Percentiles rank a stretch among this genome's conserved stretches.
Conservation (phyloP, 1,140 invertebrate genomes). For the Ceratoteleas bidentatus region DNA sequence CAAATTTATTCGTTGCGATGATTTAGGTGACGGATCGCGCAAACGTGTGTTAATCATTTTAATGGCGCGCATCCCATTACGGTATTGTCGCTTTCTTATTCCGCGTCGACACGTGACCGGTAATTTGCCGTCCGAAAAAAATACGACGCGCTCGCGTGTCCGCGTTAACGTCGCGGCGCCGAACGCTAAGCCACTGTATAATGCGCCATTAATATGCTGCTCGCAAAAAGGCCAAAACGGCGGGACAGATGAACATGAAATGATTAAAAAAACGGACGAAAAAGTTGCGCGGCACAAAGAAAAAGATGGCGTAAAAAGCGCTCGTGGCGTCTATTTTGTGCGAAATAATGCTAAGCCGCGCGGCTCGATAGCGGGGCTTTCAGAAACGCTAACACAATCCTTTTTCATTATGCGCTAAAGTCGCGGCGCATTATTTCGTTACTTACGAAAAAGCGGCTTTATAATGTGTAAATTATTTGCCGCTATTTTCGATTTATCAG, state of each 20-base stretch:
- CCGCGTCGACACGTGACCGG: conserved; percentile 21
- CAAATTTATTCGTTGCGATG: not conserved
- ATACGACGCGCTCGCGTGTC: conserved; percentile 10
- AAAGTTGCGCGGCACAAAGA: not conserved
- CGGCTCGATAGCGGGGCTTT: conserved; percentile 22
- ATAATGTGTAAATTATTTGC: not conserved
- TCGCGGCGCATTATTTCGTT: conserved; percentile 7
- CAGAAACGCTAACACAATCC: conserved; percentile 25
- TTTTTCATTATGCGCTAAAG: conserved; percentile 20
- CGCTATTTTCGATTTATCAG: not conserved
- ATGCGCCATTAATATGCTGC: conserved; percentile 57
- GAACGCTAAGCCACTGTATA: conserved; percentile 29
- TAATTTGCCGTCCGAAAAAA: conserved; percentile 30
- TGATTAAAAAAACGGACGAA: conserved; percentile 10
- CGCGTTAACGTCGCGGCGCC: no score
- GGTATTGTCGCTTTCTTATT: conserved; percentile 6
- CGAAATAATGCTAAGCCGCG: conserved; percentile 28
- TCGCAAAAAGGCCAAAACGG: conserved; percentile 37
- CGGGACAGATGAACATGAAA: conserved; percentile 38
- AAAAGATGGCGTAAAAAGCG: conserved; percentile 25
- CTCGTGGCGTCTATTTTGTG: conserved; percentile 29
- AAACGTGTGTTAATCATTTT: conserved; percentile 10
- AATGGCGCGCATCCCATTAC: conserved; percentile 23
- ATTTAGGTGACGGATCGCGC: not conserved
- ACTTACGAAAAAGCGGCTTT: conserved; percentile 10